Base-by-base conservation (phyloP, 2,888 invertebrate species). In the Sinodicranocentrus sp. region DNA sequence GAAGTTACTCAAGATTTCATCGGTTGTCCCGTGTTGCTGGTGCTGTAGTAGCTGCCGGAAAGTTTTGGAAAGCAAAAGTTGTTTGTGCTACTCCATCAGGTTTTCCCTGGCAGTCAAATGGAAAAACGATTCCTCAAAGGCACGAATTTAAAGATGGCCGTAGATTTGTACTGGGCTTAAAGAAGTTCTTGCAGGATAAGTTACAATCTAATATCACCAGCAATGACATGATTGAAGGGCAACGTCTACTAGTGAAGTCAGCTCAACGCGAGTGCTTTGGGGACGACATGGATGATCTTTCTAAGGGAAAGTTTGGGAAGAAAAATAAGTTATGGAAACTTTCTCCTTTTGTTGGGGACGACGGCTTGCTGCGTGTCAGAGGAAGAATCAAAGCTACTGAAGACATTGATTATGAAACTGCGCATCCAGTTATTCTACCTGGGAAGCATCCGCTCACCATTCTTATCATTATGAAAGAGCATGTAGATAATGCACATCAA, bases 361-460 rank as follows among this genome's bases (percentile, higher is more conserved):
- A 63, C 26, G 79, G 71, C 2, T 6, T 79, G 0, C 5, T 79
- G 0, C 6, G 63, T 2, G 6, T 71, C 2, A 6, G 26, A 0
- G 52, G 79, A 5, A 13, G 79, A 21, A 48, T 78, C 1, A 61
- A 8, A 1, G 15, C 0, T 1, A 59, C 71, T 10, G 19, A 17
- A n/a, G 17, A 57, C 13, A 13, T 67, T 1, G 0, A 10, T 0
- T 2, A 15, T 0, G 25, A 21, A 1, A 17, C 5, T 23, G 70
- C 59, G 39, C 15, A n/a, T 0, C 79, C 79, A 0, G 23, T 63
- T 5, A 79, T 79, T 3, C 23, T 79, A 2, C 63, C 79, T 0
- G 8, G 33, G 6, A 59, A 25, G 10, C 71, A 71, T 57, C 39
- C 17, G 0, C 21, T 79, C 6, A 52, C 79, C 5, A 61, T 33